Evolutionary conservation across 2,888 invertebrate species (phyloP).

Genomic region (Chrysina gloriosa): DNA sequence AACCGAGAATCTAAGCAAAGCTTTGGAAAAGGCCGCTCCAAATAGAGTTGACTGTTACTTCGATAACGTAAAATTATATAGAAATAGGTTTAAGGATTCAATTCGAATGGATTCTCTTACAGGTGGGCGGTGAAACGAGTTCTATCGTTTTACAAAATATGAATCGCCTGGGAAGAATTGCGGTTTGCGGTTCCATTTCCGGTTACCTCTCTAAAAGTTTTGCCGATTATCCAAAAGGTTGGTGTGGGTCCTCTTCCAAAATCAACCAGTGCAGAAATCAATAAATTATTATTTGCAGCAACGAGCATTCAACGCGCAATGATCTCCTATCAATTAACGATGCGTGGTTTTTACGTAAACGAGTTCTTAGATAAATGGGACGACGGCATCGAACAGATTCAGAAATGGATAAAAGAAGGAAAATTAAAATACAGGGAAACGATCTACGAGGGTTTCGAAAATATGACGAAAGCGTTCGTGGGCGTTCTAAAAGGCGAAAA

Average conservation of each 20-base stretch:
- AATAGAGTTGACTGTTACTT: slow-evolving; percentile 46
- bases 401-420: slow-evolving; percentile 74
- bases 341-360: slow-evolving; percentile 67
- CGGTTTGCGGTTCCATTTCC: slow-evolving; percentile 76
- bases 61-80: slow-evolving; percentile 37
- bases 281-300: slow-evolving; percentile 58
- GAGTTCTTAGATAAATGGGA: slow-evolving; percentile 31
- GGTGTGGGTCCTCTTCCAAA: no score
- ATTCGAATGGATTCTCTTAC: no score
- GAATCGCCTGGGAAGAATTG: slow-evolving; percentile 72
- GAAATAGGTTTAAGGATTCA: neutral
- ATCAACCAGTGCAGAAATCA: no score
- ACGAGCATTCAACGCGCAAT: slow-evolving; percentile 69
- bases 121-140: slow-evolving; percentile 76
- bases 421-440: slow-evolving; percentile 79
- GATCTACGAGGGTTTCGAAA: slow-evolving; percentile 77
- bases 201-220: slow-evolving; percentile 61
- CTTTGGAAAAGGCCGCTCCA: slow-evolving; percentile 73
- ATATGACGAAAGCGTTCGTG: slow-evolving; percentile 76
- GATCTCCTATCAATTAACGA: slow-evolving; percentile 69
- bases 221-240: slow-evolving; percentile 14
- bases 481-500: slow-evolving; percentile 75
- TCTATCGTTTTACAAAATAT: slow-evolving; percentile 71
- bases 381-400: slow-evolving; percentile 67
- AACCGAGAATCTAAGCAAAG: slow-evolving; percentile 67